A percentile compares a stretch with the other conserved stretches of the same genome.
These are phyloP conservation scores for Neria commutata DNA, from an alignment of 2,888 invertebrate species.

Conservation along the genomic window DNA sequence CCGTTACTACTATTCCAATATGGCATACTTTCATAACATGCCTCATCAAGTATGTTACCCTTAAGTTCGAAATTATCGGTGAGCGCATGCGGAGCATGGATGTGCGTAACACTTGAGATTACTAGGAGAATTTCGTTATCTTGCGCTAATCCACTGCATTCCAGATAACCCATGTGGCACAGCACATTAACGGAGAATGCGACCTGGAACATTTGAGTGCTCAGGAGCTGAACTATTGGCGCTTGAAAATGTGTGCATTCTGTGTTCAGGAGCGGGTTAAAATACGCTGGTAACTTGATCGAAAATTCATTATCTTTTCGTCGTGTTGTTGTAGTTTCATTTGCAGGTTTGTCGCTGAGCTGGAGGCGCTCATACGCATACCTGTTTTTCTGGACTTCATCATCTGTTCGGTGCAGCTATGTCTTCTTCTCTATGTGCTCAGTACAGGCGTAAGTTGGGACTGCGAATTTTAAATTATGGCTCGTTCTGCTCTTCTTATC, in stretches of 20 bases:
- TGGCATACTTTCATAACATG: conserved; percentile 54
- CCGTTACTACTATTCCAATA: conserved; percentile 44
- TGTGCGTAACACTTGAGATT: too few relatives aligned
- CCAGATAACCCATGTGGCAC: conserved; percentile 28
- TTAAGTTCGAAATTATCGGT: conserved; percentile 43
- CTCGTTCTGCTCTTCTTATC: not conserved
- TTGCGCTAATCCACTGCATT: too few relatives aligned
- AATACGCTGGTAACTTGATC: conserved; percentile 44
- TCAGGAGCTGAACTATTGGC: conserved; percentile 33
- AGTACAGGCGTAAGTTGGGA: conserved; percentile 42
- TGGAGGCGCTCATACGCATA: conserved; percentile 40
- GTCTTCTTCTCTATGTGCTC: conserved; percentile 49
- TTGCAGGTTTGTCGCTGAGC: conserved; percentile 35
- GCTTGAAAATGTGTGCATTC: conserved; percentile 35
- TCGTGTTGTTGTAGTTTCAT: too few relatives aligned
- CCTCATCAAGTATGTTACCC: conserved; percentile 46
- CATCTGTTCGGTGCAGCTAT: conserved; percentile 50
- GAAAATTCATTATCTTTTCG: too few relatives aligned
- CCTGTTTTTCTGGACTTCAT: conserved; percentile 53
- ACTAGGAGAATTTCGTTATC: too few relatives aligned
- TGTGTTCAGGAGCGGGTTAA: conserved; percentile 42
- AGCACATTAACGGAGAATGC: not conserved
- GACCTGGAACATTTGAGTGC: not conserved
- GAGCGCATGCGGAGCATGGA: conserved; percentile 44
- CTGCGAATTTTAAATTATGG: too few relatives aligned